Evolutionary conservation across 2,113 vertebrate species (phyloP), one percentile per base, ranked within the genome.

Genomic region (Rana temporaria): DNA sequence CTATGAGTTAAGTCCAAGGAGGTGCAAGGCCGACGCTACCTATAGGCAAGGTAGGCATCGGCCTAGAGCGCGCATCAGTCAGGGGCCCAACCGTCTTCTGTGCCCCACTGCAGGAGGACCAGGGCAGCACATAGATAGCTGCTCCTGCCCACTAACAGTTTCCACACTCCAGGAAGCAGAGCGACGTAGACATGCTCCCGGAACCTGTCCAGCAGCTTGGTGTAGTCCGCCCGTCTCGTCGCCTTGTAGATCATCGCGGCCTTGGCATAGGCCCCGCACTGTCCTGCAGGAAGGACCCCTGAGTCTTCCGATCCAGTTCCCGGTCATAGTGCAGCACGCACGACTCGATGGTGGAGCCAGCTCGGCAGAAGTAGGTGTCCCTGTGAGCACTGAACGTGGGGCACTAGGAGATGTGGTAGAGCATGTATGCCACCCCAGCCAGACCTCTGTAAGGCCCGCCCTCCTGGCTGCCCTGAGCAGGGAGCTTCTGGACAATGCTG

Each of bases 61-160:
- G 26, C 26, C 26, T 30, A 30, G 26, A 30, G 3, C 26, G 26
- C 26, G 3, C 26, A 30, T 30, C 26, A 30, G 26, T 30, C 26
- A 3, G 26, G 26, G 26, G 26, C 26, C 1, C 26, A 2, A 3
- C 26, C 26, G 26, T 3, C 26, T 30, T 30, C 26, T 30, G 26
- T 30, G 26, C 26, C 1, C 26, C 26, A 3, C 26, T 2, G 95
- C 85, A 90, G 96, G 84, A 96, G 93, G 74, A 96, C 94, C 77
- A 96, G 90, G 19, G 94, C 95, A 0, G 93, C 96, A 74, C 96
- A 97, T 89, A 97, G 90, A 89, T 96, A 97, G 1, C 95, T 95
- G 0, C 96, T 94, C 64, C 95, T 92, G 56, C 95, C 96, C 85
- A 95, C 95, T 76, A 97, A 97, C 78, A 97, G 93, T 91, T 97